Percentiles rank a stretch among this genome's conserved stretches.
phyloP scores from a whole-genome alignment of 2,797 vertebrate genomes.

The Anabacerthia variegaticeps region DNA sequence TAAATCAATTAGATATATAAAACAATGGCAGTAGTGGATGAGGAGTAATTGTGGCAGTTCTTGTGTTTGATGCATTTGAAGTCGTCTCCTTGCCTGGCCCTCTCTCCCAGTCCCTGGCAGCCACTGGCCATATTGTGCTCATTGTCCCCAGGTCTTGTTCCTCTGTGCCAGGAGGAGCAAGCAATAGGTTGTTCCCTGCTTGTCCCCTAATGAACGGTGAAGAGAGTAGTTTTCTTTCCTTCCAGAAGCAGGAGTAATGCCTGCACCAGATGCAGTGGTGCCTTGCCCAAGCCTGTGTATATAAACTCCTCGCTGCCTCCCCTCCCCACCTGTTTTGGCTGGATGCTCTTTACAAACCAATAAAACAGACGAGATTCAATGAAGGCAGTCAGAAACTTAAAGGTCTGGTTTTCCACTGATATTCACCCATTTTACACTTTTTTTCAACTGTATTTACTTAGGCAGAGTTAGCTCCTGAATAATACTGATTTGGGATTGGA shows the following conservation, averaged over 20 bases:
- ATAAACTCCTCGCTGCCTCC: background rate
- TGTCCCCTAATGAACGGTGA: background rate
- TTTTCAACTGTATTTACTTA: background rate
- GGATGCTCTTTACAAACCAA: background rate
- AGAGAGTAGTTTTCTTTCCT: background rate
- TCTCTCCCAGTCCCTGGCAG: background rate
- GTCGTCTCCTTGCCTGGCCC: background rate
- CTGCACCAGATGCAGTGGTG: background rate
- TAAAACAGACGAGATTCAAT: background rate
- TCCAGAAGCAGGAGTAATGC: background rate
- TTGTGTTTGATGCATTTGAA: background rate
- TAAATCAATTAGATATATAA: background rate
- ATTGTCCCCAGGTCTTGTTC: background rate
- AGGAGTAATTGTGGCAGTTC: background rate
- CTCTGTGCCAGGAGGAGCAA: background rate
- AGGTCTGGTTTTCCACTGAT: slow-evolving; percentile 15
- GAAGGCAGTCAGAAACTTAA: slow-evolving; percentile 9
- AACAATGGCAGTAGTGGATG: background rate
- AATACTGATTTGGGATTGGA: background rate
- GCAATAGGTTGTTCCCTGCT: background rate
- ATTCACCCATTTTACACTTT: background rate
- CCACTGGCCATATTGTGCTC: background rate
- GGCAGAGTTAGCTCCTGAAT: background rate
- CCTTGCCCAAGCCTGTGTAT: background rate
- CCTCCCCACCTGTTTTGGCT: background rate